Base-by-base conservation (phyloP, 1,140 invertebrate genomes). In the Camponotus vicinus region DNA sequence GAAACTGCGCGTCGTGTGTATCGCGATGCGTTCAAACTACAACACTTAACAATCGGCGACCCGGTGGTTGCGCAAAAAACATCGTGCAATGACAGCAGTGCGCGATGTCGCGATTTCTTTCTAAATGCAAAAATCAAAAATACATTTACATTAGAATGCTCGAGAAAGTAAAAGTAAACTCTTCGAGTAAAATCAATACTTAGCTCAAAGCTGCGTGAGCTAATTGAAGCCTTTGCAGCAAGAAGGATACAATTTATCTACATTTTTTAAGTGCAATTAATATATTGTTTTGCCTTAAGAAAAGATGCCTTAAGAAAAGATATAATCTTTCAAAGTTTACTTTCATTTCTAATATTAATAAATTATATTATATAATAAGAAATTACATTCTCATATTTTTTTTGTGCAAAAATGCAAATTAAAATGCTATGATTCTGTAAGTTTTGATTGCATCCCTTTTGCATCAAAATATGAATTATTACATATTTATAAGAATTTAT, bases 61-160 rank as follows among this genome's bases (percentile, higher is more conserved):
- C 6, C 45, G 32, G 15, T n/a, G 40, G 21, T 45, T 2, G 13
- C 49, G 3, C 49, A 57, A 55, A 6, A 32, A 45, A 82, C 37
- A 82, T 52, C 15, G 78, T 82, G 79, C 55, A 40, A n/a, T 32
- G 13, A n/a, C 40, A 37, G 37, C 66, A 0, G 55, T 66, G 27
- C 67, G 45, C 34, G 7, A 27, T 49, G 27, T 45, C 40, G 27
- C 27, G 32, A 49, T 73, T 40, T 82, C 49, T 83, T 34, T 83
- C 32, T 49, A 59, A 37, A 49, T 83, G 69, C 69, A 2, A 83
- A 83, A 83, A 15, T 52, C 27, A 27, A 83, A 83, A 61, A 83
- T 75, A 18, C n/a, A 13, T 18, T 37, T 18, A 49, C 7, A 13
- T 49, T n/a, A 27, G 9, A 80, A 40, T 67, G n/a, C 45, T 79